Conservation (phyloP, 2,888 invertebrate genomes). For the Ophraella communa region DNA sequence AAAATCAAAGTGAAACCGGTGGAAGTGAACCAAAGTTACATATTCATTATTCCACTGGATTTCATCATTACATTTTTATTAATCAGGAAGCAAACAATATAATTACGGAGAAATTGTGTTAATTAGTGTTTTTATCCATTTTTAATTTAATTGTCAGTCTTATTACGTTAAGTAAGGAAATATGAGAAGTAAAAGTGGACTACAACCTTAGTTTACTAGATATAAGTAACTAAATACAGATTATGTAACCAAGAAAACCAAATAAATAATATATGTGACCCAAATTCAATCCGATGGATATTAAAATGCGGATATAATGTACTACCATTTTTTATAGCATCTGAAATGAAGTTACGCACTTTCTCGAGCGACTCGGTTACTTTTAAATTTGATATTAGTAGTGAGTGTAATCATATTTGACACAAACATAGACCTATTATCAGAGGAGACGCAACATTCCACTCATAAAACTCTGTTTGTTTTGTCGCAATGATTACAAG, state of each 20-base stretch:
- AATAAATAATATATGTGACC: too few species aligned
- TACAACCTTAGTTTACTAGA: not conserved
- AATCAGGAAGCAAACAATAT: not conserved
- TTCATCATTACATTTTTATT: not conserved
- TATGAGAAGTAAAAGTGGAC: slow-evolving; percentile 5
- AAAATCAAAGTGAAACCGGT: not conserved
- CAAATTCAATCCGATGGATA: not conserved
- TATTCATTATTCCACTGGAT: not conserved
- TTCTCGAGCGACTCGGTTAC: too few species aligned
- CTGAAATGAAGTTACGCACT: too few species aligned
- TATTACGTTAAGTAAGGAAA: slow-evolving; percentile 18
- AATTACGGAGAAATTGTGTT: not conserved
- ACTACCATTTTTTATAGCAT: too few species aligned
- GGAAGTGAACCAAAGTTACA: not conserved
- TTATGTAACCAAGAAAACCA: not conserved
- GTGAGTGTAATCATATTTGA: too few species aligned
- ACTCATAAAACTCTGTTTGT: too few species aligned
- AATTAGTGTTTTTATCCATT: not conserved
- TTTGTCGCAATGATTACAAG: too few species aligned
- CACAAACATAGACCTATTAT: too few species aligned
- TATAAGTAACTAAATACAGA: not conserved
- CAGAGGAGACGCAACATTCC: too few species aligned
- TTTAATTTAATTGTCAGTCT: not conserved
- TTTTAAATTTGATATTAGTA: too few species aligned
- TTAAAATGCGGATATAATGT: not conserved